Conservation (phyloP, 2,797 vertebrate species). For the Sebastes hopkinsi region DNA sequence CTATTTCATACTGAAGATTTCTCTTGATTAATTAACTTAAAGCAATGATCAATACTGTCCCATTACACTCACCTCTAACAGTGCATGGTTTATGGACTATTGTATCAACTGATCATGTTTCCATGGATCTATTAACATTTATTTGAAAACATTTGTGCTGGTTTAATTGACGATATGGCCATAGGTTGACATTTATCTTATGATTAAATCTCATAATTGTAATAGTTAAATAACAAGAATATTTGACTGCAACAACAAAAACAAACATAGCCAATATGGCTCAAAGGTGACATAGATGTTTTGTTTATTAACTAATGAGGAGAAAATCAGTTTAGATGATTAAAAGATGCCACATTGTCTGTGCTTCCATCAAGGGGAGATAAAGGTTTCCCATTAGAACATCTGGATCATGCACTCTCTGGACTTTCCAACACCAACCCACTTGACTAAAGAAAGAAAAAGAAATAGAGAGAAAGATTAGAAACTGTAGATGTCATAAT, state of each 20-base stretch:
- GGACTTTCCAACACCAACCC: slow-evolving; percentile 98
- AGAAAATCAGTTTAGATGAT: slow-evolving; percentile 25
- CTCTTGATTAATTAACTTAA: neutral
- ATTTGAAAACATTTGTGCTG: neutral
- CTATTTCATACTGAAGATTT: neutral
- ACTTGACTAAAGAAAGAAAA: slow-evolving; percentile 88
- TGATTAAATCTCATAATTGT: neutral
- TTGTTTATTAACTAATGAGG: slow-evolving; percentile 45
- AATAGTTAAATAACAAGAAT: neutral
- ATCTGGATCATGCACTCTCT: slow-evolving; percentile 99
- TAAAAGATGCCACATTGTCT: slow-evolving; percentile 34
- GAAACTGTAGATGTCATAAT: neutral
- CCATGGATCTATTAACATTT: neutral
- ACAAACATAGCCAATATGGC: neutral
- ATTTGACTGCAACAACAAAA: slow-evolving; percentile 9
- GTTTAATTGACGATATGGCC: neutral
- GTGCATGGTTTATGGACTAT: neutral
- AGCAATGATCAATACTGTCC: neutral
- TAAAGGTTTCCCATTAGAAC: slow-evolving; percentile 79
- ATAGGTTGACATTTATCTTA: neutral
- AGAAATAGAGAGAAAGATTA: slow-evolving; percentile 16
- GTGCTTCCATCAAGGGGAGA: slow-evolving; percentile 19
- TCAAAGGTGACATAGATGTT: slow-evolving; percentile 21
- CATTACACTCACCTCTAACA: neutral
- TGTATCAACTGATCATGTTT: slow-evolving; percentile 1